Evolutionary conservation across 2,797 vertebrate genomes (phyloP).

Genomic region (Squalus acanthias): DNA sequence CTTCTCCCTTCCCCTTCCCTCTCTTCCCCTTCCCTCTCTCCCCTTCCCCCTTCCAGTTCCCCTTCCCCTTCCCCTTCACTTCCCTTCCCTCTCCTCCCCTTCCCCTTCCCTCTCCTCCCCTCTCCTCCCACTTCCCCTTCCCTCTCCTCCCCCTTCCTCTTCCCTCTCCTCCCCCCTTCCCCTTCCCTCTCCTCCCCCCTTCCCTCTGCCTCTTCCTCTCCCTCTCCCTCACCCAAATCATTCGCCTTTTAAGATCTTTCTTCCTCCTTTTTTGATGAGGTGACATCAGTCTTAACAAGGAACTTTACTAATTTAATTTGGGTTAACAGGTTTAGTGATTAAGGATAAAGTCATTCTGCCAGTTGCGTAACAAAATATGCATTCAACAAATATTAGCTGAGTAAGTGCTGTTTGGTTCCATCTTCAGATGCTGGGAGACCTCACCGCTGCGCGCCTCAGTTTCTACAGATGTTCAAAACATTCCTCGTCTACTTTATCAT

Average conservation of each 20-base stretch:
- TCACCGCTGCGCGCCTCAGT: not conserved
- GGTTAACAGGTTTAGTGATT: not conserved
- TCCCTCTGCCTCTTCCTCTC: not conserved
- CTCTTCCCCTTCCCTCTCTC: too few species aligned
- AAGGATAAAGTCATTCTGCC: not conserved
- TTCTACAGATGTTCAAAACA: not conserved
- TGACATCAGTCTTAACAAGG: not conserved
- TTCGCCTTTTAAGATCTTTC: not conserved
- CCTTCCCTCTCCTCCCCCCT: accelerated
- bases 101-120: not conserved
- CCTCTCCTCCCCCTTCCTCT: not conserved
- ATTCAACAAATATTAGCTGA: not conserved
- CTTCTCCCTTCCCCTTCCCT: not conserved
- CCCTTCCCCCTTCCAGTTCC: not conserved
- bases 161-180: not conserved
- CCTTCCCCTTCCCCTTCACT: not conserved
- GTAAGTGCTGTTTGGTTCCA: not conserved
- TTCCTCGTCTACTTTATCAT: not conserved
- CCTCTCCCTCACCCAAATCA: not conserved
- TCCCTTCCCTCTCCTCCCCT: too few species aligned
- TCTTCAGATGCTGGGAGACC: not conserved
- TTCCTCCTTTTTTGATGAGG: not conserved
- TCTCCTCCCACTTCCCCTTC: not conserved
- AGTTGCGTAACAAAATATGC: not conserved
- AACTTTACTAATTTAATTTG: not conserved